Conservation (phyloP, 2,797 vertebrate genomes). For the Pseudochromis fuscus region DNA sequence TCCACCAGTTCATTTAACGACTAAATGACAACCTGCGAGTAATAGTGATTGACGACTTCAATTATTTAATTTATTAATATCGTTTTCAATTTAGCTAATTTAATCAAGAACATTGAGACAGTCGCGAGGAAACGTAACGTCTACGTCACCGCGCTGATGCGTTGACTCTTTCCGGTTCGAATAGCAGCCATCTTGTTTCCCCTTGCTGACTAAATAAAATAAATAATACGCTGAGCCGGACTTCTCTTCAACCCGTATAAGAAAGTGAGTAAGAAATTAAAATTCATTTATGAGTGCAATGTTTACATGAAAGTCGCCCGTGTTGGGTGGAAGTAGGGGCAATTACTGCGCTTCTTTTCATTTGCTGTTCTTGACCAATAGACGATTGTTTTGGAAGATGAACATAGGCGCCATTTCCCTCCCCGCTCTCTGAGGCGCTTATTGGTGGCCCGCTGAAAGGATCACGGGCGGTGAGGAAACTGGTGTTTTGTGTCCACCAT, state of each 20-base stretch:
- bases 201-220: slow-evolving; percentile 86
- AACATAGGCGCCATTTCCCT: slow-evolving; percentile 92
- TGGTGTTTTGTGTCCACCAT: slow-evolving; percentile 76
- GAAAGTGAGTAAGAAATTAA: slow-evolving; percentile 83
- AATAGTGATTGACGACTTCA: too few species aligned
- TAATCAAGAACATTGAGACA: neutral
- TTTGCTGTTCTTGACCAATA: slow-evolving; percentile 87
- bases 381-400: slow-evolving; percentile 90
- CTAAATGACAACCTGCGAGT: too few species aligned
- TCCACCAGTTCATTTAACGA: too few species aligned
- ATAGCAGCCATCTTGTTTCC: slow-evolving; percentile 91
- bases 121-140: neutral
- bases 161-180: slow-evolving; percentile 80
- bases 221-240: slow-evolving; percentile 86
- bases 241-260: slow-evolving; percentile 81
- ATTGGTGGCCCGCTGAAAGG: slow-evolving; percentile 89
- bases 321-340: slow-evolving; percentile 43
- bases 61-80: too few species aligned
- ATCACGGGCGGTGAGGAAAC: slow-evolving; percentile 83
- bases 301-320: slow-evolving; percentile 14
- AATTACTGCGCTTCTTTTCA: slow-evolving; percentile 75
- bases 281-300: slow-evolving; percentile 12
- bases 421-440: slow-evolving; percentile 89
- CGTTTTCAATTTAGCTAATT: too few species aligned
- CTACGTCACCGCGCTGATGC: slow-evolving; percentile 63